A percentile compares a stretch with the other conserved stretches of the same genome.
Evolutionary conservation across 92 coral and sea anemone species (phyloP).

Genomic region (Heteractis magnifica): DNA sequence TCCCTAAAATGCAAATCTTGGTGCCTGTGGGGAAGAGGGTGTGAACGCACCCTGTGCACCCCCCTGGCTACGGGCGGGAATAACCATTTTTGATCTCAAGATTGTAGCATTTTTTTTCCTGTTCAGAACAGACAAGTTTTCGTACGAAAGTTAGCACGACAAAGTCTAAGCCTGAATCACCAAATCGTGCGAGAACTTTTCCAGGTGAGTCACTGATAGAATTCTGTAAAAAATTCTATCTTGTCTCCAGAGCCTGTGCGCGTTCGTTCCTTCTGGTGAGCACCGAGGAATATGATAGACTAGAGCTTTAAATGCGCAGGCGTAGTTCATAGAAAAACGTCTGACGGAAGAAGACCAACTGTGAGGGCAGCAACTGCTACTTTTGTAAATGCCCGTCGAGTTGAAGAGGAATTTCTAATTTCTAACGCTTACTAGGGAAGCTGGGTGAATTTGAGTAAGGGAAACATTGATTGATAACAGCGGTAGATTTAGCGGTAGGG

Average conservation of each 20-base stretch:
- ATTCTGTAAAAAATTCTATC: not conserved
- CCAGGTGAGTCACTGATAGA: not conserved
- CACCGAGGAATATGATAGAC: not conserved
- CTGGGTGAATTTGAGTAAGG: no score
- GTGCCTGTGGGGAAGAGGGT: no score
- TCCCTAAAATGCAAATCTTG: no score
- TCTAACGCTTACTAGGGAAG: no score
- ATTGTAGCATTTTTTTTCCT: not conserved
- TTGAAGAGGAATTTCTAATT: no score
- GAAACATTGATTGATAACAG: no score
- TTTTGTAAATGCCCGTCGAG: no score
- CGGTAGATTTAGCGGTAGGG: no score
- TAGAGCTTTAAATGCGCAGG: not conserved
- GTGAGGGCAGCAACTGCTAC: no score
- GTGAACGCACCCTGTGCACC: no score
- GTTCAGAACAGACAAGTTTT: conserved; percentile 23
- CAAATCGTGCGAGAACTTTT: conserved; percentile 19
- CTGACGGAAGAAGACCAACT: no score
- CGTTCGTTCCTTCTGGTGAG: not conserved
- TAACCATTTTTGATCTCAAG: not conserved
- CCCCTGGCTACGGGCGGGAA: not conserved
- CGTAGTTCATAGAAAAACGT: not conserved
- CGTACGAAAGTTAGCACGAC: conserved; percentile 3
- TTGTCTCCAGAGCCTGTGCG: not conserved
- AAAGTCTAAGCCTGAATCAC: conserved; percentile 12